Evolutionary conservation across 2,797 vertebrate genomes (phyloP), one percentile per base, ranked within the genome.

Genomic region (Karalla daura): DNA sequence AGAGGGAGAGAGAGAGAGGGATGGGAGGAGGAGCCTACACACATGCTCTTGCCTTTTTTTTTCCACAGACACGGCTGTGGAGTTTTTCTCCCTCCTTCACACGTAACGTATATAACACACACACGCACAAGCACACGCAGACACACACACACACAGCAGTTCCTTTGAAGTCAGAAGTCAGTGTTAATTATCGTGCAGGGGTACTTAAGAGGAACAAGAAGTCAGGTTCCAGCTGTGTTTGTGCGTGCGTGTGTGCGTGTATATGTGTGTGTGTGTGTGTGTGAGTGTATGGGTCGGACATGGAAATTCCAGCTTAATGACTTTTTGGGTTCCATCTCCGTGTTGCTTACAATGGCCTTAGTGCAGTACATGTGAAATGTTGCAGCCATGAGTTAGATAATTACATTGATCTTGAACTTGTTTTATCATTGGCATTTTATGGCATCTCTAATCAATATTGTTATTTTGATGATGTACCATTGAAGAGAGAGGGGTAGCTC

Each of bases 91-190:
- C 4, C 50, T 55, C 70, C 25, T 44, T 47, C 62, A 8, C 65
- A n/a, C n/a, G n/a, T n/a, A n/a, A n/a, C n/a, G n/a, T n/a, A n/a
- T n/a, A n/a, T n/a, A n/a, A n/a, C n/a, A n/a, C n/a, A n/a, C n/a
- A n/a, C n/a, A n/a, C n/a, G n/a, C n/a, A n/a, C n/a, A n/a, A n/a
- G n/a, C n/a, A n/a, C n/a, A n/a, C n/a, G n/a, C n/a, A n/a, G n/a
- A n/a, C n/a, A 51, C 44, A n/a, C 15, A 0, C 17, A n/a, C 58
- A 58, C 59, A 56, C 67, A 59, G 64, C 24, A 53, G 11, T 52
- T 63, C 58, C 47, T 43, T 36, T 60, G 73, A 74, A 85, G n/a
- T n/a, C 64, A 78, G 3, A 62, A 80, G 76, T 65, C 60, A 41
- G 11, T 44, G 51, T 75, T 72, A 76, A 80, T 82, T 69, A 75